Conservation (phyloP, 2,797 vertebrate species). For the Rhinella marina region DNA sequence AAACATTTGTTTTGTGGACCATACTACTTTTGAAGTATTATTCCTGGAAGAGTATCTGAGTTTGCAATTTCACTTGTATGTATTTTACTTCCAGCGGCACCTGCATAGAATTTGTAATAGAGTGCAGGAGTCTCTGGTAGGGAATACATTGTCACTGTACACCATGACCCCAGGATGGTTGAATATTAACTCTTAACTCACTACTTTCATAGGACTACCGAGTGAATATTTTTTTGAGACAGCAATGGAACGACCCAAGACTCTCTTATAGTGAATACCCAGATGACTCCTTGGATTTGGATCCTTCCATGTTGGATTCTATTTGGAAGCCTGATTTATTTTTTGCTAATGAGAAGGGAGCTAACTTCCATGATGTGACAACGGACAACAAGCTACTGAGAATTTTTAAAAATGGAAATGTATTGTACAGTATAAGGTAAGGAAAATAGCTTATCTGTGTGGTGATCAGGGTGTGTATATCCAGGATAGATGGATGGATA, state of each 20-base stretch:
- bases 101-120: neutral
- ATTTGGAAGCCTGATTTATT: slow-evolving; percentile 99
- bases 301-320: slow-evolving; percentile 98
- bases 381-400: slow-evolving; percentile 97
- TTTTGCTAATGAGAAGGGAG: slow-evolving; percentile 98
- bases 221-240: slow-evolving; percentile 98
- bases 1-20: slow-evolving; percentile 23
- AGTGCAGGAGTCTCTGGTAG: neutral
- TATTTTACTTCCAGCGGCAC: neutral
- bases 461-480: too few species aligned
- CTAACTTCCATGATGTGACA: slow-evolving; percentile 97
- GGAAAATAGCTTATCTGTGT: neutral
- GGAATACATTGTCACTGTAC: neutral
- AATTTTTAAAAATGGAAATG: slow-evolving; percentile 95
- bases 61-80: neutral
- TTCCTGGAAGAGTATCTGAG: slow-evolving; percentile 28
- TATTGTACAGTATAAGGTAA: slow-evolving; percentile 98
- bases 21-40: neutral
- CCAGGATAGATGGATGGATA: too few species aligned
- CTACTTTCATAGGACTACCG: slow-evolving; percentile 92
- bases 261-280: slow-evolving; percentile 96
- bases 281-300: slow-evolving; percentile 94
- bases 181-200: slow-evolving; percentile 53
- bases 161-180: neutral
- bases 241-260: slow-evolving; percentile 97